Percentiles rank a stretch among this genome's conserved stretches.
These are phyloP conservation scores for Nothobranchius furzeri DNA, from an alignment of 2,113 vertebrate genomes.

Conservation along the genomic window DNA sequence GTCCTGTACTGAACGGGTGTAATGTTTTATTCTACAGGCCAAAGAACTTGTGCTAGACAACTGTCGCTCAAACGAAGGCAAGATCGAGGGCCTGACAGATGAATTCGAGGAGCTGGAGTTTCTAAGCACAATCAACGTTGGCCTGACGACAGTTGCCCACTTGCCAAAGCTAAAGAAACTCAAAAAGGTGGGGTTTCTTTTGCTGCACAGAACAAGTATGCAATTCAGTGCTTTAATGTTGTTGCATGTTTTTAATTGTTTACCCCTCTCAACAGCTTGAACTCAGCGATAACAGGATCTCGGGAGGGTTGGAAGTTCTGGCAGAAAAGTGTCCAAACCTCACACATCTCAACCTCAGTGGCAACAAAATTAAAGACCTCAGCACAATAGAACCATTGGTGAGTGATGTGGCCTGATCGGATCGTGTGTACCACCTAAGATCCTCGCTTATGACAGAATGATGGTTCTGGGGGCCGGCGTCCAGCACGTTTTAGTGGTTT, in stretches of 20 bases:
- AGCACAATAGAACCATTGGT: constrained; percentile 99
- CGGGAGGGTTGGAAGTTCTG: constrained; percentile 97
- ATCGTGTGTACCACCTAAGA: too few relatives aligned
- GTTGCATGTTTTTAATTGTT: constrained; percentile 18
- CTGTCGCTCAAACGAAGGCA: constrained; percentile 94
- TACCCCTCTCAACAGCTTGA: constrained; percentile 84
- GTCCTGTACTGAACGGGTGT: not conserved
- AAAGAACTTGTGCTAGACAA: constrained; percentile 98
- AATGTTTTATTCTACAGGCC: constrained; percentile 77
- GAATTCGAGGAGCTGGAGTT: constrained; percentile 98
- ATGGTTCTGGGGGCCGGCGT: too few relatives aligned
- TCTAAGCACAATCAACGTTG: constrained; percentile 97
- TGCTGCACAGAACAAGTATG: not conserved
- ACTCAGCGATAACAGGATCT: constrained; percentile 99
- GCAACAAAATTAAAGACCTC: constrained; percentile 99
- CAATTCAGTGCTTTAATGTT: not conserved
- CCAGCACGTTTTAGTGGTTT: too few relatives aligned
- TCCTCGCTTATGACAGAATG: not conserved
- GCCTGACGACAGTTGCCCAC: constrained; percentile 92
- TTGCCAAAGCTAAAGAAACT: constrained; percentile 99
- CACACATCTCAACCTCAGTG: constrained; percentile 97
- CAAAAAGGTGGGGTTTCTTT: constrained; percentile 87
- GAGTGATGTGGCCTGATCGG: constrained; percentile 54
- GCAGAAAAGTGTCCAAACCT: constrained; percentile 97
- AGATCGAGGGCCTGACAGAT: constrained; percentile 96